Conservation (phyloP, 64 coral and sea anemone species). For the Pocillopora verrucosa region DNA sequence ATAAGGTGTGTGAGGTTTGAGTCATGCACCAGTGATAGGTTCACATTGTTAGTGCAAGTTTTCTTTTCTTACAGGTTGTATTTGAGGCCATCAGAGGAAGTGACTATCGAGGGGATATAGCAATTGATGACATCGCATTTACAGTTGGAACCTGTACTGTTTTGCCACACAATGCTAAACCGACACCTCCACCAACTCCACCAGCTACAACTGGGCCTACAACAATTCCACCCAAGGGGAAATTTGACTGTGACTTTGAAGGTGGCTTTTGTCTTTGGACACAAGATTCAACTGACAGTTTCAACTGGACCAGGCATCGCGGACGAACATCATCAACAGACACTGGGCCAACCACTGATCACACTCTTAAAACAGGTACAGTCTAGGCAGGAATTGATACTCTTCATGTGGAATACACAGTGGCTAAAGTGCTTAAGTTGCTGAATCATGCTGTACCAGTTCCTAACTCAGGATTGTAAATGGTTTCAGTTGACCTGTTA, state of each 20-base stretch:
- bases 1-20: too few species aligned
- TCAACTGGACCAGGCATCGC: constrained; percentile 73
- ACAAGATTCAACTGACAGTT: constrained; percentile 70
- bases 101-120: constrained; percentile 72
- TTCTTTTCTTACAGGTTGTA: constrained; percentile 54
- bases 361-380: constrained; percentile 51
- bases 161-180: constrained; percentile 58
- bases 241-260: constrained; percentile 74
- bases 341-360: constrained; percentile 75
- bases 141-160: constrained; percentile 68
- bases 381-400: neutral
- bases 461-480: too few species aligned
- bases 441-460: too few species aligned
- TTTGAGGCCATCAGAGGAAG: constrained; percentile 87
- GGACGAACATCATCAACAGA: constrained; percentile 26
- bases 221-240: constrained; percentile 26
- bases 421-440: neutral
- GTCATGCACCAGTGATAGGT: neutral
- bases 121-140: constrained; percentile 84
- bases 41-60: neutral
- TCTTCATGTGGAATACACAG: neutral
- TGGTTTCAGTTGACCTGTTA: too few species aligned
- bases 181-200: constrained; percentile 39
- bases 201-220: constrained; percentile 14
- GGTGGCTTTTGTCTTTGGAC: constrained; percentile 67